Evolutionary conservation across 2,113 vertebrate genomes (phyloP), one percentile per base, ranked within the genome.

Genomic region (Mus pahari): DNA sequence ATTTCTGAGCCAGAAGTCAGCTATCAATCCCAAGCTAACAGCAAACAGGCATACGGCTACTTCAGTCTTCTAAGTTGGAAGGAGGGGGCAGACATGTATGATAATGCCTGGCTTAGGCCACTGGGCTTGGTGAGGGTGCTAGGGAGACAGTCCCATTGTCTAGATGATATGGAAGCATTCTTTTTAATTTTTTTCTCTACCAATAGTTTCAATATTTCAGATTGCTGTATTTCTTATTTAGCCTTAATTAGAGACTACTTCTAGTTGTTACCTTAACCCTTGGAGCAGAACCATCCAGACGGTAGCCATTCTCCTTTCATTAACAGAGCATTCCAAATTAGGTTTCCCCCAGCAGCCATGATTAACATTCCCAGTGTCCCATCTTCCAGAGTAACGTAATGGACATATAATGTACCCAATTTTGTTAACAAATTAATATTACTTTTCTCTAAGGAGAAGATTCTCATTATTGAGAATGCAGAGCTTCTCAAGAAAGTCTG

Each of bases 391-490:
- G 92, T 94, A 94, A 95, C 48, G 55, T 94, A 91, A 89, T 89
- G 86, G 96, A 86, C 22, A 9, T 96, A 96, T 92, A 86, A 94
- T 92, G 77, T 86, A 97, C 91, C 95, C 86, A 96, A 64, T 79
- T 78, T 82, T 92, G 86, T 74, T 96, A 96, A 93, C 96, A 97
- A 96, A 94, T 92, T 88, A 86, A 62, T 91, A 89, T 31, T 92
- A 81, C 93, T 95, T 96, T 97, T 95, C 96, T 97, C 86, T 13
- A 62, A 91, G 96, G 94, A 97, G 73, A 94, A 60, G 22, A 92
- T 86, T 94, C 77, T 96, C 62, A 20, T 96, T 92, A 94, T 89
- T 86, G 60, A 78, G 92, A 95, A 88, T 88, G 48, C 88, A 94
- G 91, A 90, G 28, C 24, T 77, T 73, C 81, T 91, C 60, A 82